These are phyloP conservation scores for Tachuris rubrigastra DNA, from an alignment of 2,113 vertebrate species.

Conservation along the genomic window DNA sequence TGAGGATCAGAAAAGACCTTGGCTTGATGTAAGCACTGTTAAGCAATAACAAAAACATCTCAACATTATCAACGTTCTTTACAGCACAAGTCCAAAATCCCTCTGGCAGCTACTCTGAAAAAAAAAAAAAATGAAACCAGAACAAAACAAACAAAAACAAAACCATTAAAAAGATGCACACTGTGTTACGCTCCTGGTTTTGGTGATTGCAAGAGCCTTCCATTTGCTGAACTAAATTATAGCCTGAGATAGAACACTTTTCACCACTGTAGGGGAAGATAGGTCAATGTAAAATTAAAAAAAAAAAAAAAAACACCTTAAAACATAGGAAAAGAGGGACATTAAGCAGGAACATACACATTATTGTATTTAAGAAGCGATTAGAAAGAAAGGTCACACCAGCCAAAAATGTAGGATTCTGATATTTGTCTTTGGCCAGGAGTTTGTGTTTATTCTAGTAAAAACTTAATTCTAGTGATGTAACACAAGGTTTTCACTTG, in stretches of 20 bases:
- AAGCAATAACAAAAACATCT: background rate
- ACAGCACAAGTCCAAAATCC: background rate
- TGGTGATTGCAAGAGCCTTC: background rate
- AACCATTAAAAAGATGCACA: background rate
- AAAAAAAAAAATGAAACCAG: background rate
- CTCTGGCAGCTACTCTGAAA: background rate
- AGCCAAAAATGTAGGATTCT: background rate
- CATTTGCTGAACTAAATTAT: accelerated
- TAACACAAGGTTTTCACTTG: background rate
- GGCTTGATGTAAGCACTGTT: background rate
- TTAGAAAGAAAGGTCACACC: background rate
- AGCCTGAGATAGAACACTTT: background rate
- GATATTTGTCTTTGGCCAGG: background rate
- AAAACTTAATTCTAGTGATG: background rate
- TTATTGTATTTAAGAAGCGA: background rate
- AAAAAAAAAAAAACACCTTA: background rate
- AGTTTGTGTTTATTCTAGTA: background rate
- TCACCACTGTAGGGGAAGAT: background rate
- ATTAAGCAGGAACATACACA: background rate
- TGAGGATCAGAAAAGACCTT: background rate
- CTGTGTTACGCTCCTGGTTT: background rate
- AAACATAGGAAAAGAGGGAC: background rate
- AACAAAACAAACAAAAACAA: background rate
- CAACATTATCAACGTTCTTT: background rate
- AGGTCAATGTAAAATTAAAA: background rate